A percentile compares a stretch with the other conserved stretches of the same genome.
Conservation (phyloP, 2,888 invertebrate species). For the Synergus japonicus region DNA sequence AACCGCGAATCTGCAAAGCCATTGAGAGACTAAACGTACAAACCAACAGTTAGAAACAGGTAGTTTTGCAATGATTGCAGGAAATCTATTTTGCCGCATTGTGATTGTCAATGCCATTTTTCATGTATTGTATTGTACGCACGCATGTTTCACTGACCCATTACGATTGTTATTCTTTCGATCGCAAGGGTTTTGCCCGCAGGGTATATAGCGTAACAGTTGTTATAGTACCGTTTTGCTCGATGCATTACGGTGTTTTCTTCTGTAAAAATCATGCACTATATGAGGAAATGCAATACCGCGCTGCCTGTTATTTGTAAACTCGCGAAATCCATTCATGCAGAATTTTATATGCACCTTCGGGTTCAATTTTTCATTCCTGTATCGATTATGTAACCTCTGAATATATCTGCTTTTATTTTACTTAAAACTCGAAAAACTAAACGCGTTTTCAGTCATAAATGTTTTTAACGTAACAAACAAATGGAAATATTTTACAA, state of each 20-base stretch:
- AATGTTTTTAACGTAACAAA: not conserved
- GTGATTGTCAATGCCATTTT: slow-evolving; percentile 56
- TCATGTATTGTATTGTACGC: slow-evolving; percentile 62
- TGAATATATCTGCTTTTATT: not conserved
- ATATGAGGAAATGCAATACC: slow-evolving; percentile 24
- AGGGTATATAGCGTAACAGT: slow-evolving; percentile 51
- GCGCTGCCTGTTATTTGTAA: slow-evolving; percentile 29
- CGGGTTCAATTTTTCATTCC: slow-evolving; percentile 6
- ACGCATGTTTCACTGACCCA: slow-evolving; percentile 61
- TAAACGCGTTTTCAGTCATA: too few relatives aligned
- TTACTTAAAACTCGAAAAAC: too few relatives aligned
- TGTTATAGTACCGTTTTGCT: slow-evolving; percentile 1
- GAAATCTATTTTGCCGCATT: slow-evolving; percentile 8
- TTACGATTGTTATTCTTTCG: slow-evolving; percentile 66
- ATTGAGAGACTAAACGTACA: not conserved
- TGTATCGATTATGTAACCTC: not conserved
- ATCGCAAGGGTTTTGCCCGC: slow-evolving; percentile 58
- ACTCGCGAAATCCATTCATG: slow-evolving; percentile 28
- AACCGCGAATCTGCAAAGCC: not conserved
- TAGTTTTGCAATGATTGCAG: slow-evolving; percentile 6
- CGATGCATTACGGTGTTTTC: slow-evolving; percentile 20
- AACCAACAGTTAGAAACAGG: slow-evolving; percentile 1
- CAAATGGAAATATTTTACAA: not conserved
- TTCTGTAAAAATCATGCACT: slow-evolving; percentile 9
- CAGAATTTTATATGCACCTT: slow-evolving; percentile 10